Conservation (phyloP, 2,888 invertebrate species). For the Phaedon cochleariae region DNA sequence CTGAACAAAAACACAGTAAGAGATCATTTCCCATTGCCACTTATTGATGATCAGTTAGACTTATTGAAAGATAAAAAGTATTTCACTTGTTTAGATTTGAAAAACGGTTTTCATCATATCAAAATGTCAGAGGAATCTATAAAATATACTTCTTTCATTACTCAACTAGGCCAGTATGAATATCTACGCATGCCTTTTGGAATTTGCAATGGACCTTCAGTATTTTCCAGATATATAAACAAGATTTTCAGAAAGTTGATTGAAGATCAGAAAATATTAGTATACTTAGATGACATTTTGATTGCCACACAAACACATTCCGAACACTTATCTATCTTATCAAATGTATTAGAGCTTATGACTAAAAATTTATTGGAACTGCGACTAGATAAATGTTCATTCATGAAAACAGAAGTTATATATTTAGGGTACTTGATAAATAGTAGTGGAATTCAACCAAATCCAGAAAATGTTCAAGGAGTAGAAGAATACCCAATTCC, state of each 20-base stretch:
- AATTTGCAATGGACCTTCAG: constrained; percentile 10
- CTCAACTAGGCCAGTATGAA: constrained; percentile 25
- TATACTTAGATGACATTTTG: constrained; percentile 24
- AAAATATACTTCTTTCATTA: constrained; percentile 22
- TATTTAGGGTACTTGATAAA: constrained; percentile 26
- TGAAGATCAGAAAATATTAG: constrained; percentile 12
- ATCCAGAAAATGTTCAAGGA: constrained; percentile 22
- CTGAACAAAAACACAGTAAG: background rate
- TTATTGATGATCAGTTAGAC: constrained; percentile 1
- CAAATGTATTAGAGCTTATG: constrained; percentile 13
- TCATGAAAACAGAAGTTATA: constrained; percentile 18
- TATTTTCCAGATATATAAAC: constrained; percentile 17
- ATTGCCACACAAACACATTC: constrained; percentile 15
- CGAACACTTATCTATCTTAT: constrained; percentile 17
- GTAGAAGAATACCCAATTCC: constrained; percentile 36
- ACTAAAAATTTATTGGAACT: constrained; percentile 12
- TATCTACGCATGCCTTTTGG: constrained; percentile 21
- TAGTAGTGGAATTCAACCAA: no score
- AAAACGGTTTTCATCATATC: constrained; percentile 17
- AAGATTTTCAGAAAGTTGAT: constrained; percentile 17
- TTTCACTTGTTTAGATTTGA: constrained; percentile 9
- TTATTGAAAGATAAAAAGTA: constrained; percentile 6
- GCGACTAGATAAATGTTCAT: constrained; percentile 27
- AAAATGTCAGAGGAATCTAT: no score
- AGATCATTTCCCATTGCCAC: background rate